Percentiles rank a stretch among this genome's conserved stretches.
Conservation (phyloP, 1,140 invertebrate species). For the Battus philenor region DNA sequence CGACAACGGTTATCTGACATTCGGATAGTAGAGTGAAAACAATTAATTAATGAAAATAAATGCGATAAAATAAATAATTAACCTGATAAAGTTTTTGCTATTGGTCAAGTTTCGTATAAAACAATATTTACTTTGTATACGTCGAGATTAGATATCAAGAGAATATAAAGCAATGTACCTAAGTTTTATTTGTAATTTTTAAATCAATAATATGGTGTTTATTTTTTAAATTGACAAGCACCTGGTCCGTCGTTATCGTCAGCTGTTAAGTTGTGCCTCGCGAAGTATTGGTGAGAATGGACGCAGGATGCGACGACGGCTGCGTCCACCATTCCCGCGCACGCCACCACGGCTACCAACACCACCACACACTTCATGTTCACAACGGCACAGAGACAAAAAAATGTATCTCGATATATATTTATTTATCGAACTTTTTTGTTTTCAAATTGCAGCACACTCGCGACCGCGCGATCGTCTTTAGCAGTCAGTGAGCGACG, state of each 20-base stretch:
- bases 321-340: conserved; percentile 24
- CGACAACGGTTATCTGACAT: too few species aligned
- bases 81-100: too few species aligned
- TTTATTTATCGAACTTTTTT: conserved; percentile 32
- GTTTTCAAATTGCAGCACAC: conserved; percentile 39
- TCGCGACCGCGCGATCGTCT: conserved; percentile 47
- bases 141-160: neutral
- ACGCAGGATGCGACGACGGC: conserved; percentile 48
- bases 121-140: conserved; percentile 2
- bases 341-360: conserved; percentile 42
- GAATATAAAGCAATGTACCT: neutral
- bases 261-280: conserved; percentile 63
- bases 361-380: conserved; percentile 65
- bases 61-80: too few species aligned
- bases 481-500: conserved; percentile 26
- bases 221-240: too few species aligned
- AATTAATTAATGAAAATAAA: too few species aligned
- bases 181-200: neutral
- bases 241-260: conserved; percentile 61
- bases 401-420: too few species aligned
- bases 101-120: too few species aligned
- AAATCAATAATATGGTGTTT: too few species aligned
- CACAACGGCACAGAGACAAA: conserved; percentile 42
- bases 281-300: conserved; percentile 48
- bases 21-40: too few species aligned